Evolutionary conservation across 2,888 invertebrate genomes (phyloP).

Genomic region (Drosophila bunnanda): DNA sequence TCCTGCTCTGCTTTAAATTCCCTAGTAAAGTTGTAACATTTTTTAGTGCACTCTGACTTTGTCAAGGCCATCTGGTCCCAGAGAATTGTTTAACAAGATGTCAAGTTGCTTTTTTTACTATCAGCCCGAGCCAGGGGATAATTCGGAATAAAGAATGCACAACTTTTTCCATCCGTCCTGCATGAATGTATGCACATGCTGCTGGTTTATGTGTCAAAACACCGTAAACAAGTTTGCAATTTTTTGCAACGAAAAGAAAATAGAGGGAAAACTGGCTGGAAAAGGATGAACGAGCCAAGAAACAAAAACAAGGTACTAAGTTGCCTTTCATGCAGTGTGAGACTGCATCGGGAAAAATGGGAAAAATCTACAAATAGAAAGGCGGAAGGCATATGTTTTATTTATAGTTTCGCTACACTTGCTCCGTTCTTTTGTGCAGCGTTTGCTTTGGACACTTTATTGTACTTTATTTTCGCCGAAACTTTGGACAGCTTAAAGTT

Average conservation of each 20-base stretch:
- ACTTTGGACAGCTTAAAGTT: constrained; percentile 24
- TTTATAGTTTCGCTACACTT: constrained; percentile 47
- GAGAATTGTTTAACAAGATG: constrained; percentile 31
- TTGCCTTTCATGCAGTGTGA: constrained; percentile 24
- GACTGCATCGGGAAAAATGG: constrained; percentile 1
- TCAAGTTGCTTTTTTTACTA: constrained; percentile 5
- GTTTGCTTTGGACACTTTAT: constrained; percentile 36
- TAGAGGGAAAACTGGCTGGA: constrained; percentile 22
- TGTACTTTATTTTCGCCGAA: constrained; percentile 43
- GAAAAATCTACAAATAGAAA: constrained; percentile 2
- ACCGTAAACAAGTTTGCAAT: constrained; percentile 65
- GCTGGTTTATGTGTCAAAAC: constrained; percentile 44
- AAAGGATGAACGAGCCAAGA: constrained; percentile 1
- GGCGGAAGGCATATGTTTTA: constrained; percentile 52
- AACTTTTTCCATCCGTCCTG: constrained; percentile 14
- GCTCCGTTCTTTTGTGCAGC: constrained; percentile 17
- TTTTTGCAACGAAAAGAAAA: constrained; percentile 35
- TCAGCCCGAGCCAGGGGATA: constrained; percentile 18
- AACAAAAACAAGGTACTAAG: constrained; percentile 29
- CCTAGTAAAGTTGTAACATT: neutral
- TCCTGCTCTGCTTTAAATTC: neutral
- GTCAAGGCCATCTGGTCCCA: constrained; percentile 25
- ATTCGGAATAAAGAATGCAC: constrained; percentile 21
- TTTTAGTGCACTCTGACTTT: constrained; percentile 12
- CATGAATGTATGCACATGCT: constrained; percentile 18